A percentile compares a stretch with the other conserved stretches of the same genome.
Evolutionary conservation across 64 coral and sea anemone genomes (phyloP).

Genomic region (Acropora yongei): DNA sequence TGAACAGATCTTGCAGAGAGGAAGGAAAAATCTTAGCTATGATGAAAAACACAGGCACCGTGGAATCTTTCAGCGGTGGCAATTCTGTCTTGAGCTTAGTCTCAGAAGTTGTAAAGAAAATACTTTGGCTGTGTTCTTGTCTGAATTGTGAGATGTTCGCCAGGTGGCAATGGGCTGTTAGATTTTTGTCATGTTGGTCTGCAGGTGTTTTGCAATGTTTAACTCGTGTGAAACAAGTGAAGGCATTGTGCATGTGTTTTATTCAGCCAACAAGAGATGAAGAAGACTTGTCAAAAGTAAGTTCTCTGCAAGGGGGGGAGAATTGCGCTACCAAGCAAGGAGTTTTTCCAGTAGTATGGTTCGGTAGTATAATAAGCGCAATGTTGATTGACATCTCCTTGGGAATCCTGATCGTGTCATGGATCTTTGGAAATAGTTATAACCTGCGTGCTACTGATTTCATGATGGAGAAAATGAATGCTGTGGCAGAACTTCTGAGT

Average conservation of each 20-base stretch:
- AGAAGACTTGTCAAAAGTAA: background rate
- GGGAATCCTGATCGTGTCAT: conserved; percentile 69
- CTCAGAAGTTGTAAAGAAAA: background rate
- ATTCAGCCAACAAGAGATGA: background rate
- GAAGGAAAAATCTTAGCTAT: background rate
- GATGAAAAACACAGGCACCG: background rate
- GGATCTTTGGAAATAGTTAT: conserved; percentile 42
- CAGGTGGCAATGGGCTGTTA: background rate
- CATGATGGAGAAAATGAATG: conserved; percentile 73
- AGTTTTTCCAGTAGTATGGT: conserved; percentile 7
- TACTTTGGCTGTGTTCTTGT: background rate
- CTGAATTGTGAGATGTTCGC: background rate
- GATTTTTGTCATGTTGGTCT: conserved; percentile 12
- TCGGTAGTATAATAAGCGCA: conserved; percentile 48
- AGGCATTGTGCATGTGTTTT: conserved; percentile 12
- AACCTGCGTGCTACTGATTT: conserved; percentile 30
- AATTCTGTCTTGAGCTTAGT: background rate
- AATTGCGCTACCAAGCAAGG: background rate
- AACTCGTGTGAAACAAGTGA: conserved; percentile 4
- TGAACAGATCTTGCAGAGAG: background rate
- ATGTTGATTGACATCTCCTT: conserved; percentile 75
- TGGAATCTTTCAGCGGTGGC: background rate
- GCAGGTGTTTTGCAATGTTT: background rate
- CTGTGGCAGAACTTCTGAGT: conserved; percentile 61
- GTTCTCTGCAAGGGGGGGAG: background rate